These are phyloP conservation scores for Sphaerodactylus townsendi DNA, from an alignment of 2,113 vertebrate species.

Conservation along the genomic window DNA sequence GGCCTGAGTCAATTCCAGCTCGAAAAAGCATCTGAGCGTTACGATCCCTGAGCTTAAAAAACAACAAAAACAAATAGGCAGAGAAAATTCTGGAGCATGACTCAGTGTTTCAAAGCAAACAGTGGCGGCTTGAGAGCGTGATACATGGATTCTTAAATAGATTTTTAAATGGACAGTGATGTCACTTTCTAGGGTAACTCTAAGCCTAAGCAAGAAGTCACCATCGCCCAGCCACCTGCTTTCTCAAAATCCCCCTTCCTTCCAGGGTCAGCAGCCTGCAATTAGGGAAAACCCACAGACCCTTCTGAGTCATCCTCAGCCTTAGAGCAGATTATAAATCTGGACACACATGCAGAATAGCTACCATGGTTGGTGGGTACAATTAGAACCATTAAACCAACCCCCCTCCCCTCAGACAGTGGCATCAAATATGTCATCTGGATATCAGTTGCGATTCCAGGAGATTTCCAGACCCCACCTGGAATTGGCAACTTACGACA, in stretches of 20 bases:
- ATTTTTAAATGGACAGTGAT: not conserved
- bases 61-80: not conserved
- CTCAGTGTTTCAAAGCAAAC: not conserved
- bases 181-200: not conserved
- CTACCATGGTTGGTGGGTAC: no score
- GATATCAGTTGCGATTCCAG: no score
- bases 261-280: not conserved
- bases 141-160: slow-evolving; percentile 1
- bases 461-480: no score
- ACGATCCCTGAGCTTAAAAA: no score
- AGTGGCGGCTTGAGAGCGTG: not conserved
- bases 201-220: not conserved
- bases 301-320: not conserved
- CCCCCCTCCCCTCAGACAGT: no score
- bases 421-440: no score
- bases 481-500: no score
- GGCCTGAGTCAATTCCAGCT: no score
- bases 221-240: not conserved
- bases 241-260: not conserved
- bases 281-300: not conserved
- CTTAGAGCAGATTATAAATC: not conserved
- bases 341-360: no score
- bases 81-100: not conserved
- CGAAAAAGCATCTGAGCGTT: not conserved
- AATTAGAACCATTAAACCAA: no score